Evolutionary conservation across 2,113 vertebrate species (phyloP).

Genomic region (Aegotheles bennettii): DNA sequence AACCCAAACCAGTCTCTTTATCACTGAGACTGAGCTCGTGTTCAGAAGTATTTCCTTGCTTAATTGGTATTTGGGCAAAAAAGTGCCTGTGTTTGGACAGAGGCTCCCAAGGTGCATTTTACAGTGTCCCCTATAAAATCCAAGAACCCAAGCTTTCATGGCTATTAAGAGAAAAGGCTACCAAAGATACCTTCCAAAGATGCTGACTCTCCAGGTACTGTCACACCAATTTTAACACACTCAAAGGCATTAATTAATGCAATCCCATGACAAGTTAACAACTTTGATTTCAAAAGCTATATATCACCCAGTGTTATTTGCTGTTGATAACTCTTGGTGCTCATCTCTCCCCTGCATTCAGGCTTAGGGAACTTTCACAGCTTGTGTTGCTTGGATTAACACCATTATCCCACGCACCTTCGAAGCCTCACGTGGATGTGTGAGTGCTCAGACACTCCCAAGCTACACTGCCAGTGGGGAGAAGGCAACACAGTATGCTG

Average conservation of each 20-base stretch:
- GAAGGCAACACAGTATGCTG: not conserved
- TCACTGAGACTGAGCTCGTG: rapidly evolving
- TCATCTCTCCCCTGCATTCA: rapidly evolving
- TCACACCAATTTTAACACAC: rapidly evolving
- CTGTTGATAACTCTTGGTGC: not conserved
- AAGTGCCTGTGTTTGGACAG: not conserved
- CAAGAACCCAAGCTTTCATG: not conserved
- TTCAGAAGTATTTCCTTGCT: not conserved
- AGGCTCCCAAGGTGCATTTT: not conserved
- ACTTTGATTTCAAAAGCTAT: not conserved
- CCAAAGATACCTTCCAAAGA: not conserved
- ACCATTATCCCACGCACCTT: rapidly evolving
- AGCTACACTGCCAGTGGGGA: rapidly evolving
- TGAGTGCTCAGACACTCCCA: not conserved
- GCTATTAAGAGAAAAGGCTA: not conserved
- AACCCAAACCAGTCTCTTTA: too few relatives aligned
- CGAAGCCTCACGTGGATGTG: rapidly evolving
- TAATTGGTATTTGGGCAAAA: not conserved
- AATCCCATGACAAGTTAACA: rapidly evolving
- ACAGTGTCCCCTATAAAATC: not conserved
- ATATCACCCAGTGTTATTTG: too few relatives aligned
- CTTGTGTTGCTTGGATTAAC: not conserved
- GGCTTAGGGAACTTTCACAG: not conserved
- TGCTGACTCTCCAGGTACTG: not conserved
- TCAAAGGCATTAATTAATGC: not conserved